phyloP scores from a whole-genome alignment of 2,113 vertebrate genomes.

The Columba janthina region DNA sequence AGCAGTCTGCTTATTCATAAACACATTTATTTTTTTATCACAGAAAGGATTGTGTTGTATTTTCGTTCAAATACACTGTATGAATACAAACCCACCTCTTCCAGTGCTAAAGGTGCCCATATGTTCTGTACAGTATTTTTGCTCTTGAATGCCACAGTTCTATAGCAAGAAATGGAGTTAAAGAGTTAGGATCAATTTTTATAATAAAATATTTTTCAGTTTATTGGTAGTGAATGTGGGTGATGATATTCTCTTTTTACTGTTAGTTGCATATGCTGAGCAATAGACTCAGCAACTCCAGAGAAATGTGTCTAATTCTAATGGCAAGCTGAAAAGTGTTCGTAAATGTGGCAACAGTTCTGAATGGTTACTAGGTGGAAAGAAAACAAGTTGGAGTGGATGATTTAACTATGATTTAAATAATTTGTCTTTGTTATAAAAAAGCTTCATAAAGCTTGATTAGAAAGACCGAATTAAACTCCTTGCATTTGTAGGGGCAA shows the following conservation, averaged over 20 bases:
- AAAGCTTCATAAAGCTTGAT: background rate
- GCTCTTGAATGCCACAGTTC: background rate
- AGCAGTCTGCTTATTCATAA: background rate
- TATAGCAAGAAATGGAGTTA: background rate
- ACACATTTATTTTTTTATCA: background rate
- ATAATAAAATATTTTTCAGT: background rate
- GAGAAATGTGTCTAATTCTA: background rate
- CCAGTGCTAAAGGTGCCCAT: background rate
- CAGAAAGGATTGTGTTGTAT: background rate
- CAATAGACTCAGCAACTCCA: background rate
- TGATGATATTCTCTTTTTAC: background rate
- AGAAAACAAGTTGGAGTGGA: background rate
- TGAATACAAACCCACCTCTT: background rate
- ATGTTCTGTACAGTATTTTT: background rate
- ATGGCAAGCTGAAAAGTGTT: background rate
- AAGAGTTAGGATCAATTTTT: background rate
- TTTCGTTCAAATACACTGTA: background rate
- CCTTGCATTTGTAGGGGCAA: constrained; percentile 14
- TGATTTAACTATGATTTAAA: background rate
- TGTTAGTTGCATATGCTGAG: background rate
- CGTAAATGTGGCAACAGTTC: background rate
- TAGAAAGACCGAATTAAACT: background rate
- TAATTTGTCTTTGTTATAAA: constrained; percentile 12
- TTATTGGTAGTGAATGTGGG: background rate
- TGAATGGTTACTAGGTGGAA: background rate